Evolutionary conservation across 2,888 invertebrate genomes (phyloP).

Genomic region (Trimorus sp.): DNA sequence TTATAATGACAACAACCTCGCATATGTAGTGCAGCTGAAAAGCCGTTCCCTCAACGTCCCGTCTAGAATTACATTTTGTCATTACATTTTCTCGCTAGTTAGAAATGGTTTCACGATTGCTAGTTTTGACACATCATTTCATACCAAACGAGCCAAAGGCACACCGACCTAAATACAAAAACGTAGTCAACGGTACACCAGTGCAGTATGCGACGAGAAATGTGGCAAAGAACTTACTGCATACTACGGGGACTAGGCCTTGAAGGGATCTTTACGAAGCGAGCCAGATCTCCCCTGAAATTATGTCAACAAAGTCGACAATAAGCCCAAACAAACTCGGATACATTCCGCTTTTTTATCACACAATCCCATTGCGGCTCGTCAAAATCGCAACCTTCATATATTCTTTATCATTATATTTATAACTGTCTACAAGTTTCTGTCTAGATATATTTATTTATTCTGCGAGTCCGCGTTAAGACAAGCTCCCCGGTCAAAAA

Average conservation of each 20-base stretch:
- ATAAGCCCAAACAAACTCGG: conserved; percentile 45
- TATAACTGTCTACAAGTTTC: too few species aligned
- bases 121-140: conserved; percentile 30
- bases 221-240: conserved; percentile 78
- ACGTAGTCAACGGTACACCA: conserved; percentile 59
- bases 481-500: too few species aligned
- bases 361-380: conserved; percentile 25
- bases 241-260: conserved; percentile 79
- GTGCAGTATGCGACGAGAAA: conserved; percentile 68
- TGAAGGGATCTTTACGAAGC: conserved; percentile 79
- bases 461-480: too few species aligned
- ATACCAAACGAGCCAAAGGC: conserved; percentile 49
- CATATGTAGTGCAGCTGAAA: too few species aligned
- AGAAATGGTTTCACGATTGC: conserved; percentile 13
- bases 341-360: not conserved
- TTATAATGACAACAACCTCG: too few species aligned
- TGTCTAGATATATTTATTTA: too few species aligned
- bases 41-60: too few species aligned
- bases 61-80: not conserved
- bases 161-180: conserved; percentile 61
- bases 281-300: conserved; percentile 84
- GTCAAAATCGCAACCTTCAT: conserved; percentile 8
- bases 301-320: conserved; percentile 74
- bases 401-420: too few species aligned
- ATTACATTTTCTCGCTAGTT: not conserved